Evolutionary conservation across 2,797 vertebrate species (phyloP), one percentile per base, ranked within the genome.

Genomic region (Carduelis carduelis): DNA sequence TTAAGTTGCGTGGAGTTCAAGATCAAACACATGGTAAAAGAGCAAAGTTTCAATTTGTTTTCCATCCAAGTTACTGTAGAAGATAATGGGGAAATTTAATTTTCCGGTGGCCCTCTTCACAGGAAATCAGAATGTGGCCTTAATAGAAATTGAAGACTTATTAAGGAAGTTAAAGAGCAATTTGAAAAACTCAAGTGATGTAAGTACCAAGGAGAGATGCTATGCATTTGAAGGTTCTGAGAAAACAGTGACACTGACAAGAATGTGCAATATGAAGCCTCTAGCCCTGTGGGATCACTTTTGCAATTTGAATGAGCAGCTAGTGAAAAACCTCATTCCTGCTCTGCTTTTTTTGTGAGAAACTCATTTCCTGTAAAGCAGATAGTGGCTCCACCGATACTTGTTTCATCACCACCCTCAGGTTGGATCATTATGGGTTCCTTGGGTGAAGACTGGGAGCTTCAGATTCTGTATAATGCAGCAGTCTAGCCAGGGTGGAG

Each of bases 91-190:
- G 72, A 94, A 91, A 91, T 91, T 89, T 96, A 94, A 88, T 95
- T 96, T 96, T 94, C 69, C 26, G 6, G 61, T 86, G 77, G 71
- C 89, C 79, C 52, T 87, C 83, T 95, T 96, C 83, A 96, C 89
- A 92, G 88, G 85, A 93, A 83, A 86, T 95, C 59, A 89, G 87
- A 95, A 94, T 96, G 49, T 95, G 84, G 50, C 83, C 82, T 91
- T 95, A 94, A 94, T 93, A 95, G 89, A 94, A 95, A 93, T 76
- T 90, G 94, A 95, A 95, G 87, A 93, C 93, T 95, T 95, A 80
- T 44, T 96, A 91, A 91, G 84, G 74, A 96, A 95, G 80, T 95
- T 91, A 96, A 96, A 96, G 92, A 95, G 81, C 96, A 95, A 50
- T 96, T 95, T 94, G 83, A 95, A 89, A 96, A 96, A 93, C 90